Evolutionary conservation across 2,113 vertebrate species (phyloP).

Genomic region (Uria aalge): DNA sequence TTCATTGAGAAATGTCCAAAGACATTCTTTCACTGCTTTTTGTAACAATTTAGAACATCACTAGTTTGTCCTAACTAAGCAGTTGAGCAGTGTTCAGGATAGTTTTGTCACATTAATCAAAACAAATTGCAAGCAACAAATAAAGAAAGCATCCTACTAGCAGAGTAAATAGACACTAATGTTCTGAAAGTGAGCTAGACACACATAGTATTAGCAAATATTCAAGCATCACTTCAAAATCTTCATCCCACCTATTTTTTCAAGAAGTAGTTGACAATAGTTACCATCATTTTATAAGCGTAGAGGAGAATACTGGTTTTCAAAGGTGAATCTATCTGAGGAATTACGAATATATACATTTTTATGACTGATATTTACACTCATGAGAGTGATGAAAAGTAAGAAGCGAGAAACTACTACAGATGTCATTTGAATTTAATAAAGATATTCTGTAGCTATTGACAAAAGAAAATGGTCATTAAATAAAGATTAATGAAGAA

Average conservation of each 20-base stretch:
- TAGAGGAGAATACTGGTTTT: not conserved
- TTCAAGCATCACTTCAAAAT: not conserved
- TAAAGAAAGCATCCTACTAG: not conserved
- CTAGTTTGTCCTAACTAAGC: not conserved
- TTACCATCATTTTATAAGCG: not conserved
- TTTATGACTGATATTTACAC: not conserved
- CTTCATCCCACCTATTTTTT: not conserved
- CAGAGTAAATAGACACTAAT: not conserved
- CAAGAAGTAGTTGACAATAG: not conserved
- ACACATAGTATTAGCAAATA: not conserved
- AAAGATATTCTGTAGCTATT: not conserved
- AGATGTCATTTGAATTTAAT: not conserved
- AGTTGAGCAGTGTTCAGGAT: not conserved
- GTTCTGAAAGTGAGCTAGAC: not conserved
- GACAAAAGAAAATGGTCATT: not conserved
- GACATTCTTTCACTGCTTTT: not conserved
- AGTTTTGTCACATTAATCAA: not conserved
- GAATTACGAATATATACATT: not conserved
- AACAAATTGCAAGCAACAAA: not conserved
- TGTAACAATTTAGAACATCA: not conserved
- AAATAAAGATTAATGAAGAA: slow-evolving; percentile 31
- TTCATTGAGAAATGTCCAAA: not conserved
- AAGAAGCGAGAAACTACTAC: not conserved
- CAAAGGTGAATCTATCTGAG: not conserved
- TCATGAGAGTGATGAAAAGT: not conserved